A percentile compares a stretch with the other conserved stretches of the same genome.
Conservation (phyloP, 2,113 vertebrate species). For the Siniperca knerii region DNA sequence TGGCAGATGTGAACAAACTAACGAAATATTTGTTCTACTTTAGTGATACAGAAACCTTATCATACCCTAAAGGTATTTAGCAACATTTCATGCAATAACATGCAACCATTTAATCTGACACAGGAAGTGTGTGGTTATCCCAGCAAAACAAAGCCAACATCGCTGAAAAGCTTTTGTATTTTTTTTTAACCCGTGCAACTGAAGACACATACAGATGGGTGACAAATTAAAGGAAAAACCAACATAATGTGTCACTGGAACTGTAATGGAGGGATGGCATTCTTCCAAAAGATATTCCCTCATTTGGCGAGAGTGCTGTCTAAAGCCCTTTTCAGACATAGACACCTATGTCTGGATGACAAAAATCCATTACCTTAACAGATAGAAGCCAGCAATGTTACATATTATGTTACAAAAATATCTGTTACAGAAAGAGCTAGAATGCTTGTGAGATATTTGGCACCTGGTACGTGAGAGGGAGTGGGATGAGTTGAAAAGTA, state of each 20-base stretch:
- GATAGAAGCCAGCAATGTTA: too few species aligned
- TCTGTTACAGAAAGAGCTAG: background rate
- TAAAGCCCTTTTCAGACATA: background rate
- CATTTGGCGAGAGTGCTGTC: background rate
- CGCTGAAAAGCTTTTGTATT: background rate
- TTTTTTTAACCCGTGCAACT: background rate
- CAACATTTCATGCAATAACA: background rate
- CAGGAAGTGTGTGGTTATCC: background rate
- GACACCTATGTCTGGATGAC: too few species aligned
- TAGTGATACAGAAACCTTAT: background rate
- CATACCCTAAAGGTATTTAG: background rate
- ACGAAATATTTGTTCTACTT: background rate
- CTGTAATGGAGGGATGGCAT: constrained; percentile 1
- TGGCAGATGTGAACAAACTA: background rate
- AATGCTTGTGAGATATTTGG: background rate
- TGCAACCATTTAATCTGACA: background rate
- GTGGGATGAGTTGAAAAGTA: background rate
- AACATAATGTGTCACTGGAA: too few species aligned
- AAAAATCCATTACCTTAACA: too few species aligned
- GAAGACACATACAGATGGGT: background rate
- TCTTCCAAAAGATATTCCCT: background rate
- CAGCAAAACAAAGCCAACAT: background rate
- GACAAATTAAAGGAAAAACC: background rate
- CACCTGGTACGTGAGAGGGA: background rate
- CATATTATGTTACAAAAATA: background rate